Conservation (phyloP, 2,113 vertebrate species). For the Dinomys branickii region DNA sequence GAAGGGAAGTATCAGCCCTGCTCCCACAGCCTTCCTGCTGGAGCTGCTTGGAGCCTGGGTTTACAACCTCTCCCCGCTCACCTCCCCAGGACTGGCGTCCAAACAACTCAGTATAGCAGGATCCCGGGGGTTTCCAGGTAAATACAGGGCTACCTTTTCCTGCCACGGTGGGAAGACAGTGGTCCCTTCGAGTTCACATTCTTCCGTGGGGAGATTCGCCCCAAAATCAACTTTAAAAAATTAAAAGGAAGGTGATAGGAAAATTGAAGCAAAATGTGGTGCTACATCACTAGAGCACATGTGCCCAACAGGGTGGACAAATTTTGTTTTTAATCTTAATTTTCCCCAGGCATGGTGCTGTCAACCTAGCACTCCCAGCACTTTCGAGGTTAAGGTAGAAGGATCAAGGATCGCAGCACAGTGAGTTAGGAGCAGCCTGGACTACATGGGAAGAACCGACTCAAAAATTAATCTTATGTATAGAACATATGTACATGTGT, state of each 20-base stretch:
- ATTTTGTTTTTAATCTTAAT: neutral
- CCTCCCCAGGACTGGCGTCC: fast-evolving
- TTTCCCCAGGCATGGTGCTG: neutral
- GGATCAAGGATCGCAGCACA: neutral
- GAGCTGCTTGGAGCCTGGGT: neutral
- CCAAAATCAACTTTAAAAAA: neutral
- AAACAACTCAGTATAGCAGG: neutral
- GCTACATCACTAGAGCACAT: neutral
- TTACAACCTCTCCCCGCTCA: neutral
- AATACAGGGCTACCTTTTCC: neutral
- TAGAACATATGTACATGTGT: neutral
- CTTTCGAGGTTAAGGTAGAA: neutral
- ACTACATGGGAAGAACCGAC: neutral
- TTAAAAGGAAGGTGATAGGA: neutral
- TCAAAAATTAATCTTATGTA: neutral
- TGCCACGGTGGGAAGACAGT: no score
- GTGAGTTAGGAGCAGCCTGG: neutral
- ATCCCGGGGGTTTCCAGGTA: neutral
- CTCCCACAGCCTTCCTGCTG: neutral
- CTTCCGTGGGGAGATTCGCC: neutral
- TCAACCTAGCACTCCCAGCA: neutral
- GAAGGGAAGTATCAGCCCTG: neutral
- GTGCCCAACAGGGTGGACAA: neutral
- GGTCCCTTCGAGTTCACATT: neutral
- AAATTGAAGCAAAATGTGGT: neutral